These are phyloP conservation scores for Trichopoda pennipes DNA, from an alignment of 2,888 invertebrate genomes.

Conservation along the genomic window DNA sequence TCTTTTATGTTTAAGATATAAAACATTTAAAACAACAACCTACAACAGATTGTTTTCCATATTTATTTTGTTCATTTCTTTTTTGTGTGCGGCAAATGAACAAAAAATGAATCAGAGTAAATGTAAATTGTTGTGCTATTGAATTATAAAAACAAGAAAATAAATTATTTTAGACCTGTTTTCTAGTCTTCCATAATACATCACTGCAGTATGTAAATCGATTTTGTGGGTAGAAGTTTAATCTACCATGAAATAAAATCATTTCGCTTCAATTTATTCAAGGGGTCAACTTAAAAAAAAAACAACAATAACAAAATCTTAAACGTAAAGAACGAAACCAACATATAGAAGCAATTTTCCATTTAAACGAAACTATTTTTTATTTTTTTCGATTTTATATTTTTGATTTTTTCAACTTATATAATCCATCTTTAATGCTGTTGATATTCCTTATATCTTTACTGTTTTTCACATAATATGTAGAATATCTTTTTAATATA, in stretches of 20 bases:
- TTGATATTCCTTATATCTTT: too few species aligned
- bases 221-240: slow-evolving; percentile 80
- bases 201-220: slow-evolving; percentile 78
- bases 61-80: slow-evolving; percentile 8
- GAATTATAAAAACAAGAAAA: background rate
- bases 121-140: background rate
- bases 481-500: too few species aligned
- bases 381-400: too few species aligned
- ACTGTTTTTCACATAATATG: too few species aligned
- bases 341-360: background rate
- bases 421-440: too few species aligned
- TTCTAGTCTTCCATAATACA: slow-evolving; percentile 2
- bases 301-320: background rate
- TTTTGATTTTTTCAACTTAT: too few species aligned
- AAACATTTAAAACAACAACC: slow-evolving; percentile 8
- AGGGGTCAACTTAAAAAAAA: slow-evolving; percentile 27
- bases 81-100: slow-evolving; percentile 6
- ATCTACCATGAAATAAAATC: slow-evolving; percentile 80
- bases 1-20: slow-evolving; percentile 37
- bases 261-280: slow-evolving; percentile 79
- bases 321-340: background rate
- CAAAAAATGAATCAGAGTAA: background rate
- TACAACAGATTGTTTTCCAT: slow-evolving; percentile 8
- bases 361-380: too few species aligned
- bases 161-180: background rate